Conservation (phyloP, 2,888 invertebrate species). For the Omphaloscelis lunosa region DNA sequence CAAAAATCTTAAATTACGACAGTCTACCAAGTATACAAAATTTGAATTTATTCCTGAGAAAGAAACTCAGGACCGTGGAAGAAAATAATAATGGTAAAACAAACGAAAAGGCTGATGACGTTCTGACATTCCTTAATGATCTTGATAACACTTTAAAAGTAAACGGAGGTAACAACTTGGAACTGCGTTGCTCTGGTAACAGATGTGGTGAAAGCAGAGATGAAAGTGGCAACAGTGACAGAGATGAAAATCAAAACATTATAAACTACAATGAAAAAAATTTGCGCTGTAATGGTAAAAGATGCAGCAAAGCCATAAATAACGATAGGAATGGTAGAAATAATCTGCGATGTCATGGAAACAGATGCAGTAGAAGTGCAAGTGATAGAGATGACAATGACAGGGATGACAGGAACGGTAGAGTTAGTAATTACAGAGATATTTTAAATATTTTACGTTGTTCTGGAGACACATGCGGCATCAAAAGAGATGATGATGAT, state of each 20-base stretch:
- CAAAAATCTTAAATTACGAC: background rate
- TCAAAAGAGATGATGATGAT: conserved; percentile 1
- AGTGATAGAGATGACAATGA: background rate
- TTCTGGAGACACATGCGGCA: conserved; percentile 18
- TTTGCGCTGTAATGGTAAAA: conserved; percentile 30
- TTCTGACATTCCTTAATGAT: conserved; percentile 32
- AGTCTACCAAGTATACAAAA: conserved; percentile 30
- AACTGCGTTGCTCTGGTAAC: conserved; percentile 31
- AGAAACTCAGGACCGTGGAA: background rate
- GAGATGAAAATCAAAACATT: conserved; percentile 12
- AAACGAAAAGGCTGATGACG: conserved; percentile 3
- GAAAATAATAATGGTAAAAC: background rate
- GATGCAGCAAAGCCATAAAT: conserved; percentile 12
- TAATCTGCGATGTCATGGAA: conserved; percentile 29
- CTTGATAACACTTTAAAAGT: conserved; percentile 13
- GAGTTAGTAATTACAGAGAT: background rate
- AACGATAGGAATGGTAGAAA: conserved; percentile 10
- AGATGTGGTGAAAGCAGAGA: conserved; percentile 33
- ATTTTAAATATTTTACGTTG: conserved; percentile 21
- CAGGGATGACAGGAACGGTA: background rate
- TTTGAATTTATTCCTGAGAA: conserved; percentile 35
- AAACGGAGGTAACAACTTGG: background rate
- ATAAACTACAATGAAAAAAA: conserved; percentile 13
- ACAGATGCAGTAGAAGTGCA: conserved; percentile 31
- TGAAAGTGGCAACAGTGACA: conserved; percentile 7